Conservation (phyloP, 2,888 invertebrate species). For the Parnassius glacialis region DNA sequence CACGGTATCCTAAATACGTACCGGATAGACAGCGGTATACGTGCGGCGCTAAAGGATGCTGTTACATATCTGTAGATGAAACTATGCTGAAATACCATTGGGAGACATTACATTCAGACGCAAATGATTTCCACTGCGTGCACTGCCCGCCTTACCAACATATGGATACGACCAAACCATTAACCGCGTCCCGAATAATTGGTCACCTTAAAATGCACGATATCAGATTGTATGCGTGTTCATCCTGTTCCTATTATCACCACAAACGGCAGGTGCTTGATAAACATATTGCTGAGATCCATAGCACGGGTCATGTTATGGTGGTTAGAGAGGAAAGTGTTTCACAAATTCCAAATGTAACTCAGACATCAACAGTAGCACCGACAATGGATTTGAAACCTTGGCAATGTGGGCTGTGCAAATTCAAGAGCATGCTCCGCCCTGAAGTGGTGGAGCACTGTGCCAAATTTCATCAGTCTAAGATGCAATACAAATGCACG, state of each 20-base stretch:
- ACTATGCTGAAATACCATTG: constrained; percentile 86
- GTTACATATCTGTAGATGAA: constrained; percentile 86
- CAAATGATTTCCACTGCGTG: constrained; percentile 83
- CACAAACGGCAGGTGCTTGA: constrained; percentile 83
- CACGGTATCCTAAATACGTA: constrained; percentile 73
- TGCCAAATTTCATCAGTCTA: constrained; percentile 80
- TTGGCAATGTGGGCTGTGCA: constrained; percentile 87
- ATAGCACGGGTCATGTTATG: constrained; percentile 74
- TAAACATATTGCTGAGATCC: constrained; percentile 83
- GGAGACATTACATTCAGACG: constrained; percentile 84
- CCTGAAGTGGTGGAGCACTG: constrained; percentile 83
- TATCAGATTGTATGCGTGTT: constrained; percentile 85
- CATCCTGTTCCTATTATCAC: constrained; percentile 84
- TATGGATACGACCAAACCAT: constrained; percentile 63
- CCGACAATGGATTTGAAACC: constrained; percentile 78
- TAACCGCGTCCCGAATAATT: constrained; percentile 83
- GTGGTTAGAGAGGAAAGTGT: constrained; percentile 56
- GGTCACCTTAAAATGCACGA: constrained; percentile 90
- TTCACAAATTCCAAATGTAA: constrained; percentile 34
- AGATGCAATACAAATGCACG: constrained; percentile 86
- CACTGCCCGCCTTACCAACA: constrained; percentile 84
- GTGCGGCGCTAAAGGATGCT: constrained; percentile 86
- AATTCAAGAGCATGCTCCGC: constrained; percentile 80
- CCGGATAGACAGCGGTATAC: constrained; percentile 82
- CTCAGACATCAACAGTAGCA: constrained; percentile 31